Evolutionary conservation across 37 sponge, comb jelly and placozoan species (phyloP).

Genomic region (Haliclona indistincta): DNA sequence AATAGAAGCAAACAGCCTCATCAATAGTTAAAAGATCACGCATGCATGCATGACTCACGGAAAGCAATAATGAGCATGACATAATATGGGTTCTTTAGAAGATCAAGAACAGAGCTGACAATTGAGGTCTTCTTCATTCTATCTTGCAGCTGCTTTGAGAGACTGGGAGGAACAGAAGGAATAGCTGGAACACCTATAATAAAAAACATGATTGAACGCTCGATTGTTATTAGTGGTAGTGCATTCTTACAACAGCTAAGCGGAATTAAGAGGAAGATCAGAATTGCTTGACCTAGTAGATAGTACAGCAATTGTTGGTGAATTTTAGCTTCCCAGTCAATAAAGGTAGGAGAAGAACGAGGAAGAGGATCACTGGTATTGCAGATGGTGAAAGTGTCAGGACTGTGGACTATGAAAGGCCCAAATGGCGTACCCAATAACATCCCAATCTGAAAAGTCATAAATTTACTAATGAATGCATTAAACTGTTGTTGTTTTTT

Average conservation of each 20-base stretch:
- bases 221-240: background rate
- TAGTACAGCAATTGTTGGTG: constrained; percentile 41
- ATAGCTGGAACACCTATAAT: constrained; percentile 24
- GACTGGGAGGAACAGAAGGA: constrained; percentile 51
- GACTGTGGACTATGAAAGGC: constrained; percentile 20
- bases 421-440: constrained; percentile 9
- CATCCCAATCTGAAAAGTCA: constrained; percentile 15
- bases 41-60: background rate
- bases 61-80: background rate
- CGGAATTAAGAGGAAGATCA: constrained; percentile 6
- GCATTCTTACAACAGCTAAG: background rate
- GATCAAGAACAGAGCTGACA: background rate
- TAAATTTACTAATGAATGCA: background rate
- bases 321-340: constrained; percentile 14
- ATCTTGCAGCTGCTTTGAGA: constrained; percentile 24
- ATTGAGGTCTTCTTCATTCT: background rate
- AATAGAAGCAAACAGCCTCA: background rate
- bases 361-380: background rate
- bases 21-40: background rate
- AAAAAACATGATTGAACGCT: background rate
- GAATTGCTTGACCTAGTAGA: constrained; percentile 13
- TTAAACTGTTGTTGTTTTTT: background rate
- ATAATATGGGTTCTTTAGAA: background rate
- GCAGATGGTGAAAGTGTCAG: constrained; percentile 21
- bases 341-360: background rate